phyloP scores from a whole-genome alignment of 2,797 vertebrate genomes.

The Platalea minor region DNA sequence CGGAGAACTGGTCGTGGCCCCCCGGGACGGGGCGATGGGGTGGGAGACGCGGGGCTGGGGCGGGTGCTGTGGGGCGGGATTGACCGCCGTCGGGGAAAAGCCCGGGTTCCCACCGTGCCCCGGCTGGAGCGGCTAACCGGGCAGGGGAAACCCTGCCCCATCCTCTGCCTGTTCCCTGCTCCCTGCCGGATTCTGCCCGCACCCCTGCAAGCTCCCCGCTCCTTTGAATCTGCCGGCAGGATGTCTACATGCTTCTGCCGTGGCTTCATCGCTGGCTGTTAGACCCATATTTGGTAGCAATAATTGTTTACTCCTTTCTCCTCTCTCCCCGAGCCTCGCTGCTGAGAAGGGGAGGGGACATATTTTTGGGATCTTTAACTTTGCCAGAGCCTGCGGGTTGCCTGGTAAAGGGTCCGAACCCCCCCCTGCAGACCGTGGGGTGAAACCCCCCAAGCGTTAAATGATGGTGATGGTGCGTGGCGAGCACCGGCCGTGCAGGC shows the following conservation, averaged over 20 bases:
- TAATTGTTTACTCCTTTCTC: conserved; percentile 53
- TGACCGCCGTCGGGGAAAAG: accelerated
- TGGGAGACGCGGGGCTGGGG: no score
- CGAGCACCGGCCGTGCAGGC: accelerated
- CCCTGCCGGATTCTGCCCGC: neutral
- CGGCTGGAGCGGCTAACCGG: neutral
- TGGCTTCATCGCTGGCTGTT: conserved; percentile 55
- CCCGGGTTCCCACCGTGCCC: neutral
- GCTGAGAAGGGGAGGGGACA: conserved; percentile 25
- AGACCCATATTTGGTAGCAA: conserved; percentile 67
- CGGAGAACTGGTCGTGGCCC: no score
- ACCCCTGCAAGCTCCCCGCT: neutral
- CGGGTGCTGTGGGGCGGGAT: neutral
- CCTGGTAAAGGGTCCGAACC: neutral
- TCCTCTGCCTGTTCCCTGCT: neutral
- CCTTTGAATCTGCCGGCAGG: conserved; percentile 58
- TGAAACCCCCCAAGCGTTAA: neutral
- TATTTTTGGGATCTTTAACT: neutral
- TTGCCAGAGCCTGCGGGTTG: neutral
- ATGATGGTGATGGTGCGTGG: neutral
- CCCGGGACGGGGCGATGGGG: neutral
- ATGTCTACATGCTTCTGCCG: conserved; percentile 48
- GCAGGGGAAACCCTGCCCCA: neutral
- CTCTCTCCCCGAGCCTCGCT: neutral
- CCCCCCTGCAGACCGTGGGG: accelerated